phyloP scores from a whole-genome alignment of 2,888 invertebrate species.

The Tinea pellionella region DNA sequence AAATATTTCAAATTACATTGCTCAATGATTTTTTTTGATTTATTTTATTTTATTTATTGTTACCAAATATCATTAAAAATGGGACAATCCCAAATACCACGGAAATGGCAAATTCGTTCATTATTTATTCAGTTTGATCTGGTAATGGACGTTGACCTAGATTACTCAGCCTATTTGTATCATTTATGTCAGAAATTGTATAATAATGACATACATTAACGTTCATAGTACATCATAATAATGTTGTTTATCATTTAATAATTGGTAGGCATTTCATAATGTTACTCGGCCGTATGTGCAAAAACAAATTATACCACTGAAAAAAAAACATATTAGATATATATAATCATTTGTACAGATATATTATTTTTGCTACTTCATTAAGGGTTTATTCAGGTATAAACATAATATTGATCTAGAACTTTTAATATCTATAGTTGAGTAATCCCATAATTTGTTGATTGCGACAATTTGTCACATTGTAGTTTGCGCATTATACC shows the following conservation, averaged over 20 bases:
- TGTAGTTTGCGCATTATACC: slow-evolving; percentile 50
- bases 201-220: not conserved
- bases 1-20: not conserved
- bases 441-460: slow-evolving; percentile 49
- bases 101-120: not conserved
- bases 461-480: slow-evolving; percentile 62
- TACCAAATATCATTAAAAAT: not conserved
- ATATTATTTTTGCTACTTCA: too few relatives aligned
- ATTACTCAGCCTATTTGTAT: not conserved
- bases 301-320: too few relatives aligned
- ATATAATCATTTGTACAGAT: too few relatives aligned
- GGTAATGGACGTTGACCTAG: slow-evolving; percentile 7
- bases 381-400: not conserved
- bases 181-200: not conserved
- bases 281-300: too few relatives aligned
- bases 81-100: not conserved
- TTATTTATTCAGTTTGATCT: not conserved
- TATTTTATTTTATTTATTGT: not conserved
- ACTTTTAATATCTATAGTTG: slow-evolving; percentile 31
- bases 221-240: too few relatives aligned
- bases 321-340: too few relatives aligned
- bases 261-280: too few relatives aligned
- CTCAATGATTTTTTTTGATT: not conserved
- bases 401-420: slow-evolving; percentile 2
- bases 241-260: too few relatives aligned